phyloP scores from a whole-genome alignment of 2,888 invertebrate species.

The Thelaira solivaga region DNA sequence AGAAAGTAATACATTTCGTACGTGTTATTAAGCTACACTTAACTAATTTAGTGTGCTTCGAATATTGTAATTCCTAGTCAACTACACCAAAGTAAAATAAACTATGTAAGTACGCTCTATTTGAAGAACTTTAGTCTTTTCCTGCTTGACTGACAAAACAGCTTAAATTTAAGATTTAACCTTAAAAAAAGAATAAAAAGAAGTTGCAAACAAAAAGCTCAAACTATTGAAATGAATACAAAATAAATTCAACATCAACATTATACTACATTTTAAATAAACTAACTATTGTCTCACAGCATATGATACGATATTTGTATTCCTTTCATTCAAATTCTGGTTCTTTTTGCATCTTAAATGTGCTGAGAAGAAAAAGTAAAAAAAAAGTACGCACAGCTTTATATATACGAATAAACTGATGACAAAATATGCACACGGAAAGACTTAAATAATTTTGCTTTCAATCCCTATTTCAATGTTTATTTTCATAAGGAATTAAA shows the following conservation, averaged over 20 bases:
- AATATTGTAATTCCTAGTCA: no score
- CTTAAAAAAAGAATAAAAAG: background rate
- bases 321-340: background rate
- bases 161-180: slow-evolving; percentile 30
- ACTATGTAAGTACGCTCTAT: no score
- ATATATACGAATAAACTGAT: slow-evolving; percentile 42
- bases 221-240: slow-evolving; percentile 2
- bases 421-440: slow-evolving; percentile 17
- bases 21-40: no score
- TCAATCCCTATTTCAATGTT: background rate
- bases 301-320: background rate
- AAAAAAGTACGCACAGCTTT: background rate
- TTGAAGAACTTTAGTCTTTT: slow-evolving; percentile 11
- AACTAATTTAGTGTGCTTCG: no score
- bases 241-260: slow-evolving; percentile 4
- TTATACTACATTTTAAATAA: slow-evolving; percentile 20
- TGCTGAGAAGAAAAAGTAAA: background rate
- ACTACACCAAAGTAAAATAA: no score
- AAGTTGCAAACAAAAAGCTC: slow-evolving; percentile 1
- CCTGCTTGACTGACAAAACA: slow-evolving; percentile 32
- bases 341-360: slow-evolving; percentile 1
- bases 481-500: slow-evolving; percentile 34
- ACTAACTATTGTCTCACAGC: slow-evolving; percentile 6
- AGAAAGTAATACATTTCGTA: no score
- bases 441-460: slow-evolving; percentile 15